A percentile compares a stretch with the other conserved stretches of the same genome.
Conservation (phyloP, 2,888 invertebrate genomes). For the Zhuqinia jingwanae region DNA sequence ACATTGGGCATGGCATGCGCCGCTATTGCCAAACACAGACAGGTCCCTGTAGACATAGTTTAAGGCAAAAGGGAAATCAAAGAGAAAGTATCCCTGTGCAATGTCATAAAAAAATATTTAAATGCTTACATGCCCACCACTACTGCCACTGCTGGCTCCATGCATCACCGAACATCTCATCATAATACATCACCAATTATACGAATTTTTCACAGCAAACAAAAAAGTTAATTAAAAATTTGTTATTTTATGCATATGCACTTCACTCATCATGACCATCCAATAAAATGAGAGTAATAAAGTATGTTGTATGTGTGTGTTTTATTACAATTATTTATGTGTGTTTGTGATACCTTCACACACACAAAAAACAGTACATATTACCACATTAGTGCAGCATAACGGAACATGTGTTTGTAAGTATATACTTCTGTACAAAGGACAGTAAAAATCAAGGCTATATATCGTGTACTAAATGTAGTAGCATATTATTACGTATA, state of each 20-base stretch:
- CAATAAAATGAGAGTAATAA: slow-evolving; percentile 26
- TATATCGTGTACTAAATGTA: too few relatives aligned
- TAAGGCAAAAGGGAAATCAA: slow-evolving; percentile 13
- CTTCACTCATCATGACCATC: slow-evolving; percentile 43
- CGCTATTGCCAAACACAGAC: too few relatives aligned
- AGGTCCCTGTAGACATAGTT: not conserved
- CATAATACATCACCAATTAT: not conserved
- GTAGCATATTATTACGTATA: too few relatives aligned
- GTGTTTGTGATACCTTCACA: not conserved
- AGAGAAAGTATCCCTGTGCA: slow-evolving; percentile 11
- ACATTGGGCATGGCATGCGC: too few relatives aligned
- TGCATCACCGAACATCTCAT: not conserved
- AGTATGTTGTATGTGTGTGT: not conserved
- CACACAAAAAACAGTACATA: not conserved
- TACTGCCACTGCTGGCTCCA: too few relatives aligned
- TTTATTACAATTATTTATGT: slow-evolving; percentile 28
- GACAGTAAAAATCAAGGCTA: slow-evolving; percentile 13
- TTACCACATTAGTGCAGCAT: not conserved
- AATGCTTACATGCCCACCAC: not conserved
- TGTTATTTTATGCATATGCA: slow-evolving; percentile 7
- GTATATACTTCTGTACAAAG: too few relatives aligned
- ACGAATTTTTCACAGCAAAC: not conserved
- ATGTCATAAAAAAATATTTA: not conserved
- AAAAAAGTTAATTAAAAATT: slow-evolving; percentile 20
- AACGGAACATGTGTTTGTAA: too few relatives aligned